A percentile compares a stretch with the other conserved stretches of the same genome.
These are phyloP conservation scores for Actenoides hombroni DNA, from an alignment of 2,113 vertebrate species.

Conservation along the genomic window DNA sequence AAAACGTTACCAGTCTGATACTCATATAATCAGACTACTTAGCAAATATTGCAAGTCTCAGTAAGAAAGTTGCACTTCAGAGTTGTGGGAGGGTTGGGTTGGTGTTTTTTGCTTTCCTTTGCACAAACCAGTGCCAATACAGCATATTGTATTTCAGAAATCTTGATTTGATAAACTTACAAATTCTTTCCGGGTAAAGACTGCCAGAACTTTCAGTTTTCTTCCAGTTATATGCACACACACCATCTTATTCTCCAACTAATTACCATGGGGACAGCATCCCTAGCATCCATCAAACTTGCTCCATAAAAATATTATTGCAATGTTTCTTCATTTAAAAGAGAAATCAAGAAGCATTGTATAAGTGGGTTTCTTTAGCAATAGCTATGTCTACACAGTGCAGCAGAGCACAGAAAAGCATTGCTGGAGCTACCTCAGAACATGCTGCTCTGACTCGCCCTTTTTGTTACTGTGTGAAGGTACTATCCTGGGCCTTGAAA, in stretches of 20 bases:
- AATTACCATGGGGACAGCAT: neutral
- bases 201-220: neutral
- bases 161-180: neutral
- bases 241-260: neutral
- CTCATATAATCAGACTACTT: neutral
- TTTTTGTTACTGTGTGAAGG: neutral
- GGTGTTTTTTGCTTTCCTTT: neutral
- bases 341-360: neutral
- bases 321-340: neutral
- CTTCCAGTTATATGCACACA: neutral
- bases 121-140: neutral
- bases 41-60: neutral
- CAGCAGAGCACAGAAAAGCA: neutral
- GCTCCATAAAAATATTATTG: neutral
- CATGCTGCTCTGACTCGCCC: neutral
- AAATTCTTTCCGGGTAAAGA: neutral
- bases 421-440: neutral
- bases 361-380: neutral
- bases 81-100: neutral
- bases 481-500: neutral
- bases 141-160: neutral
- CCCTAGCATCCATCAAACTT: neutral
- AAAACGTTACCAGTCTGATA: neutral
- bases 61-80: neutral
- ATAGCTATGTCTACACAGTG: neutral